A percentile compares a stretch with the other conserved stretches of the same genome.
These are phyloP conservation scores for Palloptera scutellata DNA, from an alignment of 2,888 invertebrate species.

Conservation along the genomic window DNA sequence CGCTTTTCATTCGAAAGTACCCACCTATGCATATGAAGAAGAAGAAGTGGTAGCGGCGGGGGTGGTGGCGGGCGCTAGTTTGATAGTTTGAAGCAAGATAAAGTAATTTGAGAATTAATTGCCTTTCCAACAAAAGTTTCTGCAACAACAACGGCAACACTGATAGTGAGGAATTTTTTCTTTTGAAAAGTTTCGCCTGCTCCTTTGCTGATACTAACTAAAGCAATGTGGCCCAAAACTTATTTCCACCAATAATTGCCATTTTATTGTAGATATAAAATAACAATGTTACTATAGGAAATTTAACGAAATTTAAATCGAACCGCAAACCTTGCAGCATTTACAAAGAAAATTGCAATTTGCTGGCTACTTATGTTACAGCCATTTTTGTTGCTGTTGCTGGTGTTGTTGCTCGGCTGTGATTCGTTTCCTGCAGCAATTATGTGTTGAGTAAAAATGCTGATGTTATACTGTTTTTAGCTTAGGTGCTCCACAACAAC, in stretches of 20 bases:
- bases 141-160: slow-evolving; percentile 5
- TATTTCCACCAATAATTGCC: slow-evolving; percentile 22
- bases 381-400: not conserved
- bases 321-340: slow-evolving; percentile 13
- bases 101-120: slow-evolving; percentile 35
- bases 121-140: slow-evolving; percentile 34
- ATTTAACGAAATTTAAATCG: slow-evolving; percentile 24
- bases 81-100: slow-evolving; percentile 6
- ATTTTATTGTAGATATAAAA: slow-evolving; percentile 21
- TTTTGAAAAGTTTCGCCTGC: slow-evolving; percentile 37
- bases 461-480: not conserved
- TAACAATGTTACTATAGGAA: slow-evolving; percentile 14
- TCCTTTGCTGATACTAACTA: slow-evolving; percentile 12
- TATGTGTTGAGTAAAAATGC: slow-evolving; percentile 15
- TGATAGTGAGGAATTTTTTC: slow-evolving; percentile 31
- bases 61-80: too few species aligned
- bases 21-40: slow-evolving; percentile 5
- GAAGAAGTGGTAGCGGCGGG: too few species aligned
- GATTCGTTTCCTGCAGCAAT: slow-evolving; percentile 32
- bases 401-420: not conserved
- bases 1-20: slow-evolving; percentile 4
- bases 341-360: not conserved
- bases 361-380: not conserved
- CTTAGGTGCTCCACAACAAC: slow-evolving; percentile 28
- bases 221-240: slow-evolving; percentile 7